Percentiles rank a stretch among this genome's conserved stretches.
These are phyloP conservation scores for Paramormyrops hopkinsi DNA, from an alignment of 2,797 vertebrate genomes.

Conservation along the genomic window DNA sequence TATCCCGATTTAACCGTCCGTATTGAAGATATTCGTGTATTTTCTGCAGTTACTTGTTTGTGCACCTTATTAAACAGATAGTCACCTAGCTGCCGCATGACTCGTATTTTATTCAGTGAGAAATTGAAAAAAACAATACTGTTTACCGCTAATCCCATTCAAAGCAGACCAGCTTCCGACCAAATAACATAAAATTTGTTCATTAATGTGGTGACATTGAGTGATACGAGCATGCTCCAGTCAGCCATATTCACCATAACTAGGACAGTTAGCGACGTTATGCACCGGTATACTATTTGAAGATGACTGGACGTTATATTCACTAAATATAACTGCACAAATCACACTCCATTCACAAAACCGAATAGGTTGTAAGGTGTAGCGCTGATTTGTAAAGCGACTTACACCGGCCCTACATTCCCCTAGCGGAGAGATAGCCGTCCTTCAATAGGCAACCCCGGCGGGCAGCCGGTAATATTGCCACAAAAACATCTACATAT, in stretches of 20 bases:
- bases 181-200: not conserved
- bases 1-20: not conserved
- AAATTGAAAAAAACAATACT: not conserved
- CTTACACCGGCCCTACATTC: not conserved
- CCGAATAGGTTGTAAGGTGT: not conserved
- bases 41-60: not conserved
- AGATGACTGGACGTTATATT: not conserved
- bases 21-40: not conserved
- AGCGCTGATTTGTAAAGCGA: not conserved
- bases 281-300: not conserved
- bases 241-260: not conserved
- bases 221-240: not conserved
- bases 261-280: not conserved
- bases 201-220: slow-evolving; percentile 10
- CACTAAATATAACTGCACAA: not conserved
- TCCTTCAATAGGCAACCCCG: not conserved
- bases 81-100: not conserved
- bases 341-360: not conserved
- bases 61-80: not conserved
- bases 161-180: not conserved
- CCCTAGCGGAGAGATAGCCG: not conserved
- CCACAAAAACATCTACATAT: not conserved
- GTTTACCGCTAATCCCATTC: not conserved
- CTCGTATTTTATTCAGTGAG: not conserved
- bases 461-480: not conserved